Conservation (phyloP, 2,888 invertebrate species). For the Brachyptera putata region DNA sequence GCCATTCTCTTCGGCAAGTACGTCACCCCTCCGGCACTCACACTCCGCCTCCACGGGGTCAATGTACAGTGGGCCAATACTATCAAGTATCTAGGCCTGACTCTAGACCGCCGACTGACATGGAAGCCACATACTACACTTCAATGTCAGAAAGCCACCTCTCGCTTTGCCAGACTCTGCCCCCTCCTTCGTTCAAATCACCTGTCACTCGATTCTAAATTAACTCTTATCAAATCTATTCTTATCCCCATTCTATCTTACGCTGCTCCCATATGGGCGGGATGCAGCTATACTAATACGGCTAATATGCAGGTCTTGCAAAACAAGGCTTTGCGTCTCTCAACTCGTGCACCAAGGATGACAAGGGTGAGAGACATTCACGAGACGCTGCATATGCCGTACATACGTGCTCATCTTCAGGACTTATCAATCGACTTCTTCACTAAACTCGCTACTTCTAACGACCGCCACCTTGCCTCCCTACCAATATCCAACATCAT, state of each 20-base stretch:
- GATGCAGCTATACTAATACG: too few species aligned
- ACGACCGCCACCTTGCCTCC: too few species aligned
- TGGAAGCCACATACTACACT: neutral
- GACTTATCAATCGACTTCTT: too few species aligned
- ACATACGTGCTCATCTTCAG: too few species aligned
- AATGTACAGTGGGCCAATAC: neutral
- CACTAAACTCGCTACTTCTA: too few species aligned
- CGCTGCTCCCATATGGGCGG: neutral
- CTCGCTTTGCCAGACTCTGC: too few species aligned
- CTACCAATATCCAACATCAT: too few species aligned
- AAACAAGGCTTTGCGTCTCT: neutral
- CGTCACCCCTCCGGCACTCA: neutral
- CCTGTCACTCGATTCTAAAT: neutral
- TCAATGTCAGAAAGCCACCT: too few species aligned
- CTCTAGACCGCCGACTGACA: neutral
- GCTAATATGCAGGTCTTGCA: neutral
- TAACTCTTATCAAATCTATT: neutral
- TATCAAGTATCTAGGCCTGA: constrained; percentile 13
- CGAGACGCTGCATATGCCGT: too few species aligned
- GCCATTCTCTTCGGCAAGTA: constrained; percentile 25
- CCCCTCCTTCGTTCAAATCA: too few species aligned
- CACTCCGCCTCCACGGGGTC: neutral
- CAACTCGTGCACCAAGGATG: neutral
- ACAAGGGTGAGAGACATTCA: neutral
- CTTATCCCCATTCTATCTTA: neutral